Base-by-base conservation (phyloP, 2,797 vertebrate species). In the Aphelocoma californica region DNA sequence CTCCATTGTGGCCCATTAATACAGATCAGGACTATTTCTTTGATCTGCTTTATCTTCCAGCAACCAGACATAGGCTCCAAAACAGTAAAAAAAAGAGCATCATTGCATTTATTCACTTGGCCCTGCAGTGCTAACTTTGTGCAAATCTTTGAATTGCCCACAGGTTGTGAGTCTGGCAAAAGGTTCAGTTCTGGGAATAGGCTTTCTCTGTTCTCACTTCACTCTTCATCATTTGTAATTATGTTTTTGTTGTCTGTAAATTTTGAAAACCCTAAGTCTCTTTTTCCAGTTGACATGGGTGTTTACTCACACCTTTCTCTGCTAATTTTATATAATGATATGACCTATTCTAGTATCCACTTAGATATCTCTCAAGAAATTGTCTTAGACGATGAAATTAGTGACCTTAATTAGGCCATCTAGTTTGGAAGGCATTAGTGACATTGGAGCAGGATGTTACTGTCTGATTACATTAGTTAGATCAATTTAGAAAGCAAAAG, bases 401-500 rank as follows among this genome's bases (percentile, higher is more conserved):
- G 42, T 53, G 47, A 86, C 58, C 78, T 88, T 92, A 88, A 92
- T 88, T 74, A 75, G 70, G 28, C 70, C 73, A 72, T 86, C 54
- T 78, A 67, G 38, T 71, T 91, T 50, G 34, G 56, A 89, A 96
- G 31, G 28, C 83, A 72, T 73, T 69, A 64, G 58, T 87, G 79
- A 62, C 58, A 42, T 14, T 64, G 32, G 42, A 92, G 74, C 18
- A 51, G 48, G 51, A 48, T 64, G 61, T 83, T 93, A 93, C 87
- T 77, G 66, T 61, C 84, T 92, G 81, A 94, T 86, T 80, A 47
- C 72, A 23, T 88, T 82, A 69, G 53, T 82, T 84, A 91, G 42
- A 90, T 58, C 81, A 73, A 82, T 93, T 93, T 71, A 91, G 82
- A 73, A 79, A 69, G 60, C 67, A 83, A 87, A 92, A 84, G 44